Base-by-base conservation (phyloP, 2,113 vertebrate genomes). In the Noturus placidus region DNA sequence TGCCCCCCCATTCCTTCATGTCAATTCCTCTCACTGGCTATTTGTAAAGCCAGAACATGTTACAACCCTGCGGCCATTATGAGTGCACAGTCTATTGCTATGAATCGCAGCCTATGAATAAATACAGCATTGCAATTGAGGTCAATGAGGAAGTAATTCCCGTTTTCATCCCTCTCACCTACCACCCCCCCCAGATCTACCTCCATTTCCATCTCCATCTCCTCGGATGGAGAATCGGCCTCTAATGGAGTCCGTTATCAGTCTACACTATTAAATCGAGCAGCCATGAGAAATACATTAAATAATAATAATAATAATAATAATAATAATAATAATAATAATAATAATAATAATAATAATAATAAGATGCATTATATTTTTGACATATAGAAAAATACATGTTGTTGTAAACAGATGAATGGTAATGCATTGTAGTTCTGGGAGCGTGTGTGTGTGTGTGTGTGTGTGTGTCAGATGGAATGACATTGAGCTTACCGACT, bases 401-500 rank as follows among this genome's bases (percentile, higher is more conserved):
- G 8, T 25, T 50, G 7, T 2, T 69, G 22, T 46, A 46, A 42
- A 8, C 82, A 42, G 59, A 46, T 22, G 65, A 87, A 46, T n/a
- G 65, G 86, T 74, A 85, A 86, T 82, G 82, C 88, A 87, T 86
- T 77, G 84, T 80, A 81, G 90, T 80, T 86, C 1, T 10, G 85
- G 70, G 56, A 56, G 83, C 19, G 52, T 42, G 83, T 59, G 84
- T 70, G 80, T 78, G 85, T 84, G 90, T 86, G 86, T 74, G 84
- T 78, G 72, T 78, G 83, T 56, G 67, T 22, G 69, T 74, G 65
- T 74, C 59, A 85, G 87, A 84, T 90, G 86, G 89, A 91, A 92
- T 92, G 89, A 92, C 91, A 92, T 92, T 92, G 92, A 89, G 90
- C 92, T 92, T 92, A 92, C 92, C 90, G 88, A 91, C 86, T 86